Percentiles rank a stretch among this genome's conserved stretches.
These are phyloP conservation scores for Drosophila teissieri DNA, from an alignment of 1,140 invertebrate genomes.

Conservation along the genomic window DNA sequence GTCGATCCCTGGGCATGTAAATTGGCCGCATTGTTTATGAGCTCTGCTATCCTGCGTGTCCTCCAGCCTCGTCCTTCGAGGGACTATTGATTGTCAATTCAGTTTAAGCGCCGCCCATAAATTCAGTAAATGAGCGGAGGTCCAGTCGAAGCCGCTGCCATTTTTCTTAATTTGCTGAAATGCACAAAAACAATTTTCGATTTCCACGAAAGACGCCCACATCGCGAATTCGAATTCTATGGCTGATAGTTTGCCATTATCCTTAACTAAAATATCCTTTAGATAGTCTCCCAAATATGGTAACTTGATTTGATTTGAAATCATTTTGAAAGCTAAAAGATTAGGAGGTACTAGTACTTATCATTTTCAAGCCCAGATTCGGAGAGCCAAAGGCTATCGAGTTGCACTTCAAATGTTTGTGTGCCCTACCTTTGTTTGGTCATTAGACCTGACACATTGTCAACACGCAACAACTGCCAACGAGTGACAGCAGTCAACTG, in stretches of 20 bases:
- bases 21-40: slow-evolving; percentile 80
- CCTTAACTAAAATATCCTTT: neutral
- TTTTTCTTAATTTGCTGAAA: slow-evolving; percentile 60
- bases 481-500: slow-evolving; percentile 28
- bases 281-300: too few species aligned
- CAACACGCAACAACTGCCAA: slow-evolving; percentile 30
- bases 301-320: neutral
- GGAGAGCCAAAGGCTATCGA: slow-evolving; percentile 9
- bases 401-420: slow-evolving; percentile 44
- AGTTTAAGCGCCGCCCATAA: slow-evolving; percentile 77
- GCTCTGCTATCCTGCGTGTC: slow-evolving; percentile 34
- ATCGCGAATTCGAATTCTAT: neutral
- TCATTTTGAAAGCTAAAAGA: neutral
- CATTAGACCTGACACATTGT: slow-evolving; percentile 69
- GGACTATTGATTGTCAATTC: slow-evolving; percentile 78
- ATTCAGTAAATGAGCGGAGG: slow-evolving; percentile 70
- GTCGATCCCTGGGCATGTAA: slow-evolving; percentile 72
- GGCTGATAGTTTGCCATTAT: slow-evolving; percentile 1
- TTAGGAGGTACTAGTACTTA: neutral
- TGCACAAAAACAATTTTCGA: slow-evolving; percentile 52
- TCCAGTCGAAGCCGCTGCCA: slow-evolving; percentile 39
- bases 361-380: neutral
- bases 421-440: slow-evolving; percentile 53
- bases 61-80: slow-evolving; percentile 14
- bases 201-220: slow-evolving; percentile 38